Evolutionary conservation across 2,888 invertebrate species (phyloP).

Genomic region (Thereva nobilitata): DNA sequence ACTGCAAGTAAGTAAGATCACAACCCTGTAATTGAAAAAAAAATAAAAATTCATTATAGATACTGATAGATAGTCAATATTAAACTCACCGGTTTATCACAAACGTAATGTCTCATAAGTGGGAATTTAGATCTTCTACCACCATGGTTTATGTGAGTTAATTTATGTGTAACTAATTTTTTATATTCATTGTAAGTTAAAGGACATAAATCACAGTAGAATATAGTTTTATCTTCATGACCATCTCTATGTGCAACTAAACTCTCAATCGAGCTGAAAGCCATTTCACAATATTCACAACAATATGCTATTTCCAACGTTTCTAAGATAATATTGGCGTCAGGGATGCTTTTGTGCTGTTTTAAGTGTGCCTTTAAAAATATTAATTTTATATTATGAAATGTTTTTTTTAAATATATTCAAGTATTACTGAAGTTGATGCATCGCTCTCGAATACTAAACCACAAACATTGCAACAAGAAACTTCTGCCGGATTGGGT

Average conservation of each 20-base stretch:
- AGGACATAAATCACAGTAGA: slow-evolving; percentile 41
- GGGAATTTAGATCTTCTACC: slow-evolving; percentile 42
- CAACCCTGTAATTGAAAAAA: slow-evolving; percentile 48
- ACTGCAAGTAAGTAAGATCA: slow-evolving; percentile 49
- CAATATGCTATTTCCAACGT: slow-evolving; percentile 46
- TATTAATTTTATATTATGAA: slow-evolving; percentile 1
- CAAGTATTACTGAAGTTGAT: slow-evolving; percentile 44
- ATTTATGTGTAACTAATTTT: slow-evolving; percentile 43
- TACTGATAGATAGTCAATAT: not conserved
- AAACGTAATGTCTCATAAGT: slow-evolving; percentile 47
- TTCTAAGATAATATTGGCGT: slow-evolving; percentile 22
- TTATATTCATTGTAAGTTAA: slow-evolving; percentile 41
- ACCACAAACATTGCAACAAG: slow-evolving; percentile 50
- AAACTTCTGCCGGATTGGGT: slow-evolving; percentile 37
- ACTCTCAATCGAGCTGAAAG: slow-evolving; percentile 47
- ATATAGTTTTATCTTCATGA: slow-evolving; percentile 39
- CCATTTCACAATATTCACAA: slow-evolving; percentile 53
- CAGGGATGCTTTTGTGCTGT: slow-evolving; percentile 2
- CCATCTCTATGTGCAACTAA: slow-evolving; percentile 49
- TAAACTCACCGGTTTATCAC: slow-evolving; percentile 49
- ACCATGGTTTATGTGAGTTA: slow-evolving; percentile 45
- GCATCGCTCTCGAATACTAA: slow-evolving; percentile 46
- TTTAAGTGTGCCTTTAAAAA: slow-evolving; percentile 41
- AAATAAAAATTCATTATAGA: slow-evolving; percentile 7
- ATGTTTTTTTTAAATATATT: not conserved